Base-by-base conservation (phyloP, 2,113 vertebrate genomes). In the Dolichallabes microphthalmus region DNA sequence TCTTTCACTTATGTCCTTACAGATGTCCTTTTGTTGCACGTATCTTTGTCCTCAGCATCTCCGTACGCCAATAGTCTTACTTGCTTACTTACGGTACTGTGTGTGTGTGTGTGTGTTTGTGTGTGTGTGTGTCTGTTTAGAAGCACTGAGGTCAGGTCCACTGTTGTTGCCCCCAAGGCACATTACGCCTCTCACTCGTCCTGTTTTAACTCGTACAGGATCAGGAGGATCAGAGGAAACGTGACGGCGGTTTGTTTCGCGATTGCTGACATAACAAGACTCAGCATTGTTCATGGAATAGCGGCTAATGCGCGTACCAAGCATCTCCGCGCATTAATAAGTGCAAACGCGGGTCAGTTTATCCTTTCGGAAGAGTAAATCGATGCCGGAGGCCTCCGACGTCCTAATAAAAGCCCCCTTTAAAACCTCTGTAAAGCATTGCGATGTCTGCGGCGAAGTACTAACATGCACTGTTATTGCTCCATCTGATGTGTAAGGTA, bases 61-160 rank as follows among this genome's bases (percentile, higher is more conserved):
- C 66, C 73, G 64, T 39, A 64, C 57, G 60, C 69, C 30, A 3
- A 6, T 69, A 69, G 66, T 69, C 66, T 7, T 32, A 6, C 45
- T 45, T 45, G 0, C 7, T 9, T 57, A 57, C 17, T 57, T 57
- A 32, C 35, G 11, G 32, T 68, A 68, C 14, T 63, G 73, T 76
- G 58, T 77, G 22, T 79, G 45, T 8, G 63, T 57, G 19, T 52
- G 52, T 77, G 71, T 84, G 25, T 83, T 39, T 60, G 68, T 30
- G 4, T 22, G 57, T 81, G 52, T 74, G 80, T 50, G 81, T 87
- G 74, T 55, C 53, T 64, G 30, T 52, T 63, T 78, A 19, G 80
- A 83, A 88, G 80, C 55, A 88, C 86, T 90, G 90, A 91, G 91
- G 90, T 93, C 91, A 92, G 87, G 87, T 87, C 78, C 86, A 85